Conservation (phyloP, 1,140 invertebrate genomes). For the Akabosia matsudoensis region DNA sequence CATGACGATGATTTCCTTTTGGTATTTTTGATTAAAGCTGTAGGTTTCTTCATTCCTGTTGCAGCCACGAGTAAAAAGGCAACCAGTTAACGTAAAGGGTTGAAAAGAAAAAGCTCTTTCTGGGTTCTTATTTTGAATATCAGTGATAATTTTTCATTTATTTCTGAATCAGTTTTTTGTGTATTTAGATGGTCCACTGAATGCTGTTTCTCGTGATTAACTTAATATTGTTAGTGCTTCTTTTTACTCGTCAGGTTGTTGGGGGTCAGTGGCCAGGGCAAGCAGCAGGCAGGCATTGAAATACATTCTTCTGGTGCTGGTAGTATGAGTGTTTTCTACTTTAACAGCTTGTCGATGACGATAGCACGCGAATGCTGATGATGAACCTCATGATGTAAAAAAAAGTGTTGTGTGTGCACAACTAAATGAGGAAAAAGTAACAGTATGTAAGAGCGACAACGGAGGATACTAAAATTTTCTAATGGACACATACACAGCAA, state of each 20-base stretch:
- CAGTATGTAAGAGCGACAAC: neutral
- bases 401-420: neutral
- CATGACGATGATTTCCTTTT: too few relatives aligned
- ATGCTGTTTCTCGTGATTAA: neutral
- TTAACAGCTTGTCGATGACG: constrained; percentile 19
- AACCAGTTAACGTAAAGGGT: too few relatives aligned
- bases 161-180: neutral
- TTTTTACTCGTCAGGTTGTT: constrained; percentile 19
- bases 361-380: constrained; percentile 11
- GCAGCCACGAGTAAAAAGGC: too few relatives aligned
- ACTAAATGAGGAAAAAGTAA: constrained; percentile 7
- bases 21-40: too few relatives aligned
- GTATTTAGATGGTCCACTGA: neutral
- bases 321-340: neutral
- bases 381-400: neutral
- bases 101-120: neutral
- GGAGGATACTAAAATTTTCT: too few relatives aligned
- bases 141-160: neutral
- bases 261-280: constrained; percentile 23
- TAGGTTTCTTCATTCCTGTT: too few relatives aligned
- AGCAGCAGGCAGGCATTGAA: constrained; percentile 13
- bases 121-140: neutral
- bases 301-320: neutral
- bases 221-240: neutral
- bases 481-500: neutral